phyloP scores from a whole-genome alignment of 2,797 vertebrate genomes.

The Intellagama lesueurii region DNA sequence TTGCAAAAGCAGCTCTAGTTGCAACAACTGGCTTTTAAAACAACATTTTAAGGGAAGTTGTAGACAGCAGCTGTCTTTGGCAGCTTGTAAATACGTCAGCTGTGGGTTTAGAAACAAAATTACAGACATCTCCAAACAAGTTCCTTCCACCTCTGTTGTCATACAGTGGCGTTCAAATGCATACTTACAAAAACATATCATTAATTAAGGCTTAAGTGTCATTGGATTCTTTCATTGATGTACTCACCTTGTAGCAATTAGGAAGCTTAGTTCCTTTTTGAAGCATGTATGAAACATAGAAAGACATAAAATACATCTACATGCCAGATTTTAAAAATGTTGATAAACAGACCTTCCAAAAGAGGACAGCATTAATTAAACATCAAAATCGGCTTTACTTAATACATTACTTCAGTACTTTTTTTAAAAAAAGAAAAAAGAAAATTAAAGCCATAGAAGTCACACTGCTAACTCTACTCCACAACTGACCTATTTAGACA shows the following conservation, averaged over 20 bases:
- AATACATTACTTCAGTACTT: slow-evolving; percentile 3
- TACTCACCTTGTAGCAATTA: slow-evolving; percentile 71
- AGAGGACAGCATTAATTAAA: slow-evolving; percentile 37
- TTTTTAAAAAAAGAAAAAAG: neutral
- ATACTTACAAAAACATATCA: slow-evolving; percentile 36
- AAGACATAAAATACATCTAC: slow-evolving; percentile 62
- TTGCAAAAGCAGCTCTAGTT: neutral
- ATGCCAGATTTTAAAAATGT: slow-evolving; percentile 57
- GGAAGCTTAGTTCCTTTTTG: slow-evolving; percentile 64
- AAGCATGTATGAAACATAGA: slow-evolving; percentile 74
- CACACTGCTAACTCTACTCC: neutral
- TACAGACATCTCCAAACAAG: neutral
- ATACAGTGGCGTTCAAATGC: neutral
- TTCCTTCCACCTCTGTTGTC: slow-evolving; percentile 32
- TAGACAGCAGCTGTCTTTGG: neutral
- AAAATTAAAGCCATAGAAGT: neutral
- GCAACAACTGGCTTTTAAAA: neutral
- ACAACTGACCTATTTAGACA: neutral
- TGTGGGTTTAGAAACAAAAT: neutral
- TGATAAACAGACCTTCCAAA: slow-evolving; percentile 47
- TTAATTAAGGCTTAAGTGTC: slow-evolving; percentile 36
- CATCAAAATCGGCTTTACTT: slow-evolving; percentile 7
- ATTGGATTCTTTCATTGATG: neutral
- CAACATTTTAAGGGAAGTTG: slow-evolving; percentile 3
- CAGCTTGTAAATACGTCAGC: neutral